A percentile compares a stretch with the other conserved stretches of the same genome.
These are phyloP conservation scores for Acrobasis suavella DNA, from an alignment of 2,888 invertebrate species.

Conservation along the genomic window DNA sequence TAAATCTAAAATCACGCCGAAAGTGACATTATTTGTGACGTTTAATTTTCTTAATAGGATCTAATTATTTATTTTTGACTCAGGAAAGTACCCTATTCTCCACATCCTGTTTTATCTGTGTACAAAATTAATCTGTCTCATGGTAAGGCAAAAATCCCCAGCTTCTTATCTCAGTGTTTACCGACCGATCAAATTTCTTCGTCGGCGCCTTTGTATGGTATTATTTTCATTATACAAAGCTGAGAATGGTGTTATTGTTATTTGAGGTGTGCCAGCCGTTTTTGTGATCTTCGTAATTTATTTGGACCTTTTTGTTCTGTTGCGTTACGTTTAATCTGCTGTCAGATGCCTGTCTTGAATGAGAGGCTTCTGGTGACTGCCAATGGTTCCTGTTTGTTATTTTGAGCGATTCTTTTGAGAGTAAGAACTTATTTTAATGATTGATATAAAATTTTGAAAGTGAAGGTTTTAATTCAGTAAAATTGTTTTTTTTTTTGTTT, in stretches of 20 bases:
- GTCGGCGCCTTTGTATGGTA: conserved; percentile 44
- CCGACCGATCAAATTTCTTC: conserved; percentile 57
- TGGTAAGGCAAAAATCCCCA: conserved; percentile 25
- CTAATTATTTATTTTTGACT: no score
- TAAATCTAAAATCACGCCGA: no score
- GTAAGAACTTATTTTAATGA: no score
- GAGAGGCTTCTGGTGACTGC: conserved; percentile 30
- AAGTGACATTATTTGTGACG: no score
- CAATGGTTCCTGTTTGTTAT: neutral
- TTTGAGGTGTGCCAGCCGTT: conserved; percentile 63
- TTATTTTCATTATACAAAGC: conserved; percentile 55
- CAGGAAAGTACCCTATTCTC: neutral
- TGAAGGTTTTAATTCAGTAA: no score
- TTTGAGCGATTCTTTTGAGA: neutral
- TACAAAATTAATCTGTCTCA: conserved; percentile 12
- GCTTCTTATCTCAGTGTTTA: conserved; percentile 47
- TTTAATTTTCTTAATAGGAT: no score
- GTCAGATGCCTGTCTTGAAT: conserved; percentile 26
- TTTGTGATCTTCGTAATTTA: conserved; percentile 63
- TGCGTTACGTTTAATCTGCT: conserved; percentile 49
- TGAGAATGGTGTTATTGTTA: conserved; percentile 66
- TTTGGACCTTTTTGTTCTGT: conserved; percentile 59
- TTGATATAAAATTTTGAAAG: no score
- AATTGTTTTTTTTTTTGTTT: no score
- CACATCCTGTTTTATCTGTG: conserved; percentile 5